Evolutionary conservation across 2,113 vertebrate genomes (phyloP).

Genomic region (Hiodon alosoides): DNA sequence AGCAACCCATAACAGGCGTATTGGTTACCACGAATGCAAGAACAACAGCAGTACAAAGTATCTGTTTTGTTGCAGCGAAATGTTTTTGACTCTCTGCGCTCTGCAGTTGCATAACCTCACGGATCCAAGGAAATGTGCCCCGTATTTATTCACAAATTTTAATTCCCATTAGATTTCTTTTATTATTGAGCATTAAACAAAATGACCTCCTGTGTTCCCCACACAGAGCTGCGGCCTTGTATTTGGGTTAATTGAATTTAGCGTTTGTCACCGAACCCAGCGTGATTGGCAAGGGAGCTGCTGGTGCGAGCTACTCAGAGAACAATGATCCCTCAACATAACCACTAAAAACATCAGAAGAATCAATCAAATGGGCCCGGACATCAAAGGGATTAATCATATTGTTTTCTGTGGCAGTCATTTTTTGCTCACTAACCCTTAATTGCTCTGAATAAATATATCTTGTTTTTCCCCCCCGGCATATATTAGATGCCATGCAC

Average conservation of each 20-base stretch:
- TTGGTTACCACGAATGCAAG: constrained; percentile 5
- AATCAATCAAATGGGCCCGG: background rate
- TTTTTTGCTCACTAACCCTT: too few relatives aligned
- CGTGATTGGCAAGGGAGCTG: background rate
- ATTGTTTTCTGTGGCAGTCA: background rate
- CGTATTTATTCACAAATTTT: background rate
- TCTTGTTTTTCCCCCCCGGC: too few relatives aligned
- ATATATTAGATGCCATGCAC: too few relatives aligned
- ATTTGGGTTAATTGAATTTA: background rate
- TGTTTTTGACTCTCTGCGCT: background rate
- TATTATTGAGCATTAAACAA: background rate
- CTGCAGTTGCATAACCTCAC: background rate
- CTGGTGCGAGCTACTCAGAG: background rate
- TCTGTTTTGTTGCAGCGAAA: background rate
- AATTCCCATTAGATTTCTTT: background rate
- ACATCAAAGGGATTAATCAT: constrained; percentile 4
- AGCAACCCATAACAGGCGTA: constrained; percentile 39
- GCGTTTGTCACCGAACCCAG: background rate
- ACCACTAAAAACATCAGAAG: background rate
- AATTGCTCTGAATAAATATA: background rate
- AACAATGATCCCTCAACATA: background rate
- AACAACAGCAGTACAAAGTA: background rate
- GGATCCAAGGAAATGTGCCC: background rate
- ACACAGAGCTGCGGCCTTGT: background rate
- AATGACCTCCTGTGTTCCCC: background rate